Conservation (phyloP, 2,888 invertebrate genomes). For the Cosmia pyralina region DNA sequence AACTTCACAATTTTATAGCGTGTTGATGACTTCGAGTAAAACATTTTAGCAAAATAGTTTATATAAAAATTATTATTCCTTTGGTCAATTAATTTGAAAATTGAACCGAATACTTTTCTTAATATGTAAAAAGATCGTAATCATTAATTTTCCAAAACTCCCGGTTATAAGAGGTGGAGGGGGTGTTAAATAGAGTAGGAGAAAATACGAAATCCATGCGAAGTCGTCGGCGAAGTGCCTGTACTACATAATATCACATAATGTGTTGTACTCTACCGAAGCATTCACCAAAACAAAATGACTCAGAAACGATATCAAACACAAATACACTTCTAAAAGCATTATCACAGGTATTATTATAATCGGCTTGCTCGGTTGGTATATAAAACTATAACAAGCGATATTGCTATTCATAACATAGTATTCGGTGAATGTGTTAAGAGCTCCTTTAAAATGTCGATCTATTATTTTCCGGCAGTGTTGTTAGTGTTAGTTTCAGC, state of each 20-base stretch:
- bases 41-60: too few relatives aligned
- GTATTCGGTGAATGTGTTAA: neutral
- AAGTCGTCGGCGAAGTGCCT: too few relatives aligned
- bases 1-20: too few relatives aligned
- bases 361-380: neutral
- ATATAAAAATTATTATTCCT: too few relatives aligned
- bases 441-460: constrained; percentile 31
- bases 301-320: constrained; percentile 7
- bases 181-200: too few relatives aligned
- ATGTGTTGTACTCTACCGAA: neutral
- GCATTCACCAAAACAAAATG: neutral
- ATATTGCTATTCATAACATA: constrained; percentile 21
- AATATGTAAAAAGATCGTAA: too few relatives aligned
- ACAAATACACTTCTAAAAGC: neutral
- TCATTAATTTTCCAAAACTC: too few relatives aligned
- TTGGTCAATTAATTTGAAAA: too few relatives aligned
- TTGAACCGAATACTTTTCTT: too few relatives aligned
- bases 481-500: constrained; percentile 40
- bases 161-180: too few relatives aligned
- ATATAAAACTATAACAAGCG: constrained; percentile 35
- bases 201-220: too few relatives aligned
- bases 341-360: neutral
- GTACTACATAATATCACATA: neutral
- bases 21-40: too few relatives aligned
- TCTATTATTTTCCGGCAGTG: constrained; percentile 36